Evolutionary conservation across 2,113 vertebrate genomes (phyloP), one percentile per base, ranked within the genome.

Genomic region (Eulacestoma nigropectus): DNA sequence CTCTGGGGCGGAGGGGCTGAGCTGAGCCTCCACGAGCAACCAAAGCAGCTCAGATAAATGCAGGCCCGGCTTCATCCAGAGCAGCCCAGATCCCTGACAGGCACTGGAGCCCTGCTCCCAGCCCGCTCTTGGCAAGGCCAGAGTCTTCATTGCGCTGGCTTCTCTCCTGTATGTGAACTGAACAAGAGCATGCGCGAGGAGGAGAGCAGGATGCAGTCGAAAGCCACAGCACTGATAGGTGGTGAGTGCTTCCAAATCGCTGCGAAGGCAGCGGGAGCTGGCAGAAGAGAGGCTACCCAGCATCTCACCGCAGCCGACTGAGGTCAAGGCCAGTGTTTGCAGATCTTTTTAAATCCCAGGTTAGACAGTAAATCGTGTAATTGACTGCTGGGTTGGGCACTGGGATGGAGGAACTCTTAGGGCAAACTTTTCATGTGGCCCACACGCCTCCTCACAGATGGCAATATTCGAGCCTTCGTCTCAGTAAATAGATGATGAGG

Each of bases 261-360:
- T 22, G 8, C 1, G 2, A 63, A 63, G 57, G 55, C 22, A 77
- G 30, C 0, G 0, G 53, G 30, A 86, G 27, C 17, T 57, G 56
- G 32, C 18, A 13, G 19, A 62, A 37, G 32, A 64, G 33, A 69
- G 14, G 32, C 30, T n/a, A 6, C 22, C 18, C 42, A 60, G 23
- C 25, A 55, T 35, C 64, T 64, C 25, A 16, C 33, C 1, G 0
- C 32, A 37, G 35, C 41, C 2, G 0, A 1, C 2, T 76, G 59
- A 84, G 39, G 29, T 32, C 39, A 42, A 52, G 50, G 64, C 11
- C 9, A 1, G 55, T 59, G 22, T 18, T 15, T 80, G 55, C 35
- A 39, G 23, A 35, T 27, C 33, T 83, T 84, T 81, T 53, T 6
- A 69, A 69, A 67, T 39, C 39, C 25, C 33, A 55, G 21, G 20